Conservation (phyloP, 2,888 invertebrate species). For the Conistra vaccinii region DNA sequence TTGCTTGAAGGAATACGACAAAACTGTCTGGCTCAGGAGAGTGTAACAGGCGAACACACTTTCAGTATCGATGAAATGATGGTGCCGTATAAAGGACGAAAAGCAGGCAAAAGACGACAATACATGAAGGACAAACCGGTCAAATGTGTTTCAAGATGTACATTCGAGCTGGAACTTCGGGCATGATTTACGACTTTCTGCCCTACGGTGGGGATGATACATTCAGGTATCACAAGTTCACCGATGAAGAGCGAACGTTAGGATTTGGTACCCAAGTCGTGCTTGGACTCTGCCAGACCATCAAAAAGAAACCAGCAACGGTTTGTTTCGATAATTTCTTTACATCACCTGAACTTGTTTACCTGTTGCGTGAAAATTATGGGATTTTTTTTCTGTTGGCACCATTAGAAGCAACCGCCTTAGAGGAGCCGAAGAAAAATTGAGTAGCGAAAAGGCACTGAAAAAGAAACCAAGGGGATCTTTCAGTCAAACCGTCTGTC, state of each 20-base stretch:
- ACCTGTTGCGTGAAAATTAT: no score
- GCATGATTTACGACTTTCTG: no score
- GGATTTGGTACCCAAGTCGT: background rate
- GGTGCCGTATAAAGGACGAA: conserved; percentile 4
- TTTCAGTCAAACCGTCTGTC: conserved; percentile 7
- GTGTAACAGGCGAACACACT: background rate
- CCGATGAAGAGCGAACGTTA: conserved; percentile 1
- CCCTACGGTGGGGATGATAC: background rate
- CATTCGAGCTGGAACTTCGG: no score
- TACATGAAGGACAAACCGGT: background rate
- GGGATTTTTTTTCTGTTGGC: no score
- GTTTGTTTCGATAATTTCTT: no score
- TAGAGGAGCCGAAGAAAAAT: conserved; percentile 1
- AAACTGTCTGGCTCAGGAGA: conserved; percentile 1
- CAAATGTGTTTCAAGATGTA: no score
- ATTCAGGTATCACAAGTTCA: background rate
- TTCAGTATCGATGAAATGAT: conserved; percentile 9
- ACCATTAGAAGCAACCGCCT: no score
- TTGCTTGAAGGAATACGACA: conserved; percentile 1
- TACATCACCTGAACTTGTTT: no score
- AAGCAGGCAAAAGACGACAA: background rate
- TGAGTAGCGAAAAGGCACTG: conserved; percentile 12
- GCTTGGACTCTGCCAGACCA: background rate
- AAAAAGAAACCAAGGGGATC: conserved; percentile 8
- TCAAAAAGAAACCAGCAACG: background rate